Conservation (phyloP, 2,797 vertebrate species). For the Loris lydekkerianus region DNA sequence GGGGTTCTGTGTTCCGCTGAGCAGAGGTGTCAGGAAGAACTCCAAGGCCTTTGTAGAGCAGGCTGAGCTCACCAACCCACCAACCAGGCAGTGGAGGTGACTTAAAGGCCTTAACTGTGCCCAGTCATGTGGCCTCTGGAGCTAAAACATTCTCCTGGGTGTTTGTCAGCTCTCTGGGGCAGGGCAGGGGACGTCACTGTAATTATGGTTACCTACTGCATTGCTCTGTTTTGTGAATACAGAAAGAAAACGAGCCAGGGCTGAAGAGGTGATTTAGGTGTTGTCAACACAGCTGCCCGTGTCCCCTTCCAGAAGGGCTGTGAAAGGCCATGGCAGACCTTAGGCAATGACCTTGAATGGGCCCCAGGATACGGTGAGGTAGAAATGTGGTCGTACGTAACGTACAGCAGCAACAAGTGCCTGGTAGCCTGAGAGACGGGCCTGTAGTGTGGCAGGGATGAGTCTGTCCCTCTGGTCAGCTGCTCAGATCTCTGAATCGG, state of each 20-base stretch:
- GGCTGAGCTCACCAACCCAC: not conserved
- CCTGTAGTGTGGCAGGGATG: not conserved
- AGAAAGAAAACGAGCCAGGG: not conserved
- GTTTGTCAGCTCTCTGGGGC: not conserved
- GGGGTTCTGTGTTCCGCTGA: not conserved
- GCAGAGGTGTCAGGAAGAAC: not conserved
- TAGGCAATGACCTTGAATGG: not conserved
- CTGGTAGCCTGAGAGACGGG: not conserved
- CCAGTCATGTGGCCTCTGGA: not conserved
- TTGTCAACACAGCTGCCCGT: accelerated
- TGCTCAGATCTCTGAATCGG: not conserved
- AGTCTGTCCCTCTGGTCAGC: not conserved
- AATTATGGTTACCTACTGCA: not conserved
- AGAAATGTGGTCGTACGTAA: not conserved
- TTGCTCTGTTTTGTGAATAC: not conserved
- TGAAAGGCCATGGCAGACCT: not conserved
- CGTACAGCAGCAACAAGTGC: not conserved
- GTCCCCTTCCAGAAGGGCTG: not conserved
- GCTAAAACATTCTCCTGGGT: accelerated
- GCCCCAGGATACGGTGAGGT: not conserved
- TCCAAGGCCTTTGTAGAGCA: not conserved
- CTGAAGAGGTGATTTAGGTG: not conserved
- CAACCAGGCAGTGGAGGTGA: not conserved
- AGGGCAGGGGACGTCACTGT: not conserved
- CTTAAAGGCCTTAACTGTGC: too few relatives aligned